Conservation (phyloP, 1,140 invertebrate genomes). For the Centruroides sculpturatus region DNA sequence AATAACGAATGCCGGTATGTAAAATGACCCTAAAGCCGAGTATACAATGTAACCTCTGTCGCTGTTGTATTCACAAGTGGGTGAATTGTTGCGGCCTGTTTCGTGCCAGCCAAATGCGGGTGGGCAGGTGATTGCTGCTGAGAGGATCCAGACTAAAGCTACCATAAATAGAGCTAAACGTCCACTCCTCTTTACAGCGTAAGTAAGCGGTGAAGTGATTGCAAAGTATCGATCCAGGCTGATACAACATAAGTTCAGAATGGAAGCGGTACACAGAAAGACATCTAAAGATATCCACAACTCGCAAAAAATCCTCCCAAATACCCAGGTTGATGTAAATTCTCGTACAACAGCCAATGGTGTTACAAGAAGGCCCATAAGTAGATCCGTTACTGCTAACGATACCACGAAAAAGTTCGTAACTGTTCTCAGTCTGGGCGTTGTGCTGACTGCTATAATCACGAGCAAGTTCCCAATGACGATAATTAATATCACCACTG, state of each 20-base stretch:
- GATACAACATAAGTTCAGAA: constrained; percentile 92
- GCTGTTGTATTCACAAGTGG: constrained; percentile 42
- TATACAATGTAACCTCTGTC: constrained; percentile 95
- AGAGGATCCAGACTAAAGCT: constrained; percentile 82
- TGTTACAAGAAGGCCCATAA: constrained; percentile 36
- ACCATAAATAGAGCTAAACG: constrained; percentile 87
- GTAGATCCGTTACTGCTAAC: constrained; percentile 34
- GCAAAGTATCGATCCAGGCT: constrained; percentile 89
- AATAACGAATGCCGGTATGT: constrained; percentile 97
- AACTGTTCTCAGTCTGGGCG: constrained; percentile 47
- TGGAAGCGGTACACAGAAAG: constrained; percentile 83
- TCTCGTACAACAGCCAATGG: constrained; percentile 28
- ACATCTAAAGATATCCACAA: constrained; percentile 98
- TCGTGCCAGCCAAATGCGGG: constrained; percentile 91
- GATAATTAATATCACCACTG: constrained; percentile 18
- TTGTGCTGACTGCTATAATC: constrained; percentile 30
- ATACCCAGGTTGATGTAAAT: constrained; percentile 58
- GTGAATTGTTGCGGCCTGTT: constrained; percentile 55
- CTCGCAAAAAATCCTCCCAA: constrained; percentile 89
- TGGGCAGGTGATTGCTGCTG: constrained; percentile 86
- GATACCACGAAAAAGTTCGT: constrained; percentile 38
- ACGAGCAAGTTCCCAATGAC: constrained; percentile 34
- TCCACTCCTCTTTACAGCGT: constrained; percentile 82
- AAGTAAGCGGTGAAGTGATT: constrained; percentile 93
- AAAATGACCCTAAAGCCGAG: constrained; percentile 91